Base-by-base conservation (phyloP, 2,888 invertebrate species). In the Ceratothoa steindachneri region DNA sequence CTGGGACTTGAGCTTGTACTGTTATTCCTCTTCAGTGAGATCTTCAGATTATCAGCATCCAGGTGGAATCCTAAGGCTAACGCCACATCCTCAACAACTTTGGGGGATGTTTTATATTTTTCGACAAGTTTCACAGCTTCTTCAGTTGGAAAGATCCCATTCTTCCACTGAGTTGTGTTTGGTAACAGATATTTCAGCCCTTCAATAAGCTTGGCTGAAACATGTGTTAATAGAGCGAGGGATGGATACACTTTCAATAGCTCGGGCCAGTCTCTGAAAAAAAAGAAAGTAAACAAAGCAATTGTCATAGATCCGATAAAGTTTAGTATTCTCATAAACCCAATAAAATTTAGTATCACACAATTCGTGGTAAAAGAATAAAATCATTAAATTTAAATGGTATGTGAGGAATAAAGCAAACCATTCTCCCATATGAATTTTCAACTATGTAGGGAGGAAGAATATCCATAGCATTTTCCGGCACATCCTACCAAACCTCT, bases 241-340 rank as follows among this genome's bases (percentile, higher is more conserved):
- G 69, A 60, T 27, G 75, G 77, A 52, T 60, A 60, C 31, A 53
- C 19, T 30, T 19, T 15, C 5, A 77, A 24, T 29, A 77, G 22
- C 15, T 68, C 29, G 7, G 52, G 65, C 77, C 74, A 80, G 53
- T 53, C 81, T 73, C 68, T 80, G 80, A 53, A 81, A 72, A 12
- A 24, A 1, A 24, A 60, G 41, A 41, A 41, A 41, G n/a, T n/a
- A n/a, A 2, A 80, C 81, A n/a, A 81, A 81, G 41, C 69, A 51
- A 51, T 15, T 15, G 15, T 15, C 15, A 51, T 12, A 12, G 15
- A 15, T 12, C 9, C 15, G 15, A 51, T 12, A 12, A 51, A 15
- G 15, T 12, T 51, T 15, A 51, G 9, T 12, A 15, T 9, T 51
- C 12, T 71, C 3, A 69, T 66, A n/a, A n/a, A n/a, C n/a, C n/a